These are phyloP conservation scores for Sinodicranocentrus sp. DNA, from an alignment of 2,888 invertebrate species.

Conservation along the genomic window DNA sequence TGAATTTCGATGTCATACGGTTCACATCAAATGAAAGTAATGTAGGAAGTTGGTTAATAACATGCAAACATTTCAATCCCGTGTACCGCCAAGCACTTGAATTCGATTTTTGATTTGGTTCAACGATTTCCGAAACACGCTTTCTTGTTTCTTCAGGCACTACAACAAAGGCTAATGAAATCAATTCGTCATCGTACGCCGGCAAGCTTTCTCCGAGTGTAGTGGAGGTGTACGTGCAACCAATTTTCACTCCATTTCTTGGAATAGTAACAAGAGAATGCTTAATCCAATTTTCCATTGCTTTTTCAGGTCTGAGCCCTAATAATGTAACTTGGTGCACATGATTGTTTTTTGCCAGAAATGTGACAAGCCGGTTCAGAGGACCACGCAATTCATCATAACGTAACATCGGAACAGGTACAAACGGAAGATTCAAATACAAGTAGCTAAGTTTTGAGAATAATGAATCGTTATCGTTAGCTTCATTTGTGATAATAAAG, in stretches of 20 bases:
- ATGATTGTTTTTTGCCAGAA: constrained; percentile 13
- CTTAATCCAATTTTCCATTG: constrained; percentile 27
- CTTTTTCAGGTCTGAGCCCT: constrained; percentile 2
- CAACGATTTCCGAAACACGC: not conserved
- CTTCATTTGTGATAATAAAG: not conserved
- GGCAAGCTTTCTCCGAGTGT: not conserved
- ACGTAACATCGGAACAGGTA: not conserved
- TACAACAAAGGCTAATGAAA: not conserved
- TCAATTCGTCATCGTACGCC: constrained; percentile 22
- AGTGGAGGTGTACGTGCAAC: constrained; percentile 15
- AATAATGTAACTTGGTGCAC: not conserved
- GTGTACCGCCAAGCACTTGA: not conserved
- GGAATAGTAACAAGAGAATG: constrained; percentile 14
- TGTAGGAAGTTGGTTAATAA: constrained; percentile 15
- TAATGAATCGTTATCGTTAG: not conserved
- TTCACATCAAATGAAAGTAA: not conserved
- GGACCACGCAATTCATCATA: not conserved
- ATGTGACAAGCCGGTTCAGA: not conserved
- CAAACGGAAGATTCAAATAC: not conserved
- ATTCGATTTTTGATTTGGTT: not conserved
- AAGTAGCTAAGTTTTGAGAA: not conserved
- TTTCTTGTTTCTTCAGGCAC: not conserved
- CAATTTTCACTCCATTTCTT: not conserved
- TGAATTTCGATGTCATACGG: constrained; percentile 9
- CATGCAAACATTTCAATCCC: not conserved